These are phyloP conservation scores for Cataglyphis rosenhaueri DNA, from an alignment of 2,888 invertebrate genomes.

Conservation along the genomic window DNA sequence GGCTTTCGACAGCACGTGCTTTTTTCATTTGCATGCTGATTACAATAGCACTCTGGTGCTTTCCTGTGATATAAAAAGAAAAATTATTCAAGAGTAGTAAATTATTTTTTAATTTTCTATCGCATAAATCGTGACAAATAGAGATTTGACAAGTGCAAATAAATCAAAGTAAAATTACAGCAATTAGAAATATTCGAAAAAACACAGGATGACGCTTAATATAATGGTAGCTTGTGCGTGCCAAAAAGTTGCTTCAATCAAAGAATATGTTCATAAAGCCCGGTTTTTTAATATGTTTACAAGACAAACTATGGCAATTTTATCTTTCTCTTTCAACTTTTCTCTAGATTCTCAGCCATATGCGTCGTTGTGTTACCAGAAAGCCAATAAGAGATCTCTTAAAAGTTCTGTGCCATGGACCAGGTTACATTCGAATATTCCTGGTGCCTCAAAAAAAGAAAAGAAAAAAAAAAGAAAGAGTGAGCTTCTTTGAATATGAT, in stretches of 20 bases:
- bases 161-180: constrained; percentile 31
- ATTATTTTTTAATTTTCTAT: constrained; percentile 51
- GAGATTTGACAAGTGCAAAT: constrained; percentile 57
- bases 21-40: constrained; percentile 62
- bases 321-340: constrained; percentile 56
- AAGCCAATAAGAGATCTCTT: constrained; percentile 65
- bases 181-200: constrained; percentile 32
- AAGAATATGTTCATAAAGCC: constrained; percentile 56
- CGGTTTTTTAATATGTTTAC: constrained; percentile 47
- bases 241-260: constrained; percentile 72
- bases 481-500: constrained; percentile 58
- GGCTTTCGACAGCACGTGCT: constrained; percentile 71
- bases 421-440: constrained; percentile 60
- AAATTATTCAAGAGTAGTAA: constrained; percentile 61
- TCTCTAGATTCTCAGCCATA: constrained; percentile 65
- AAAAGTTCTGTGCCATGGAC: constrained; percentile 71
- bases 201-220: constrained; percentile 45
- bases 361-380: constrained; percentile 69
- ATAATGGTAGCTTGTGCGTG: constrained; percentile 71
- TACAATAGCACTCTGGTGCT: constrained; percentile 71
- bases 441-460: constrained; percentile 65
- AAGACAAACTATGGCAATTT: constrained; percentile 47
- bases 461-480: constrained; percentile 25
- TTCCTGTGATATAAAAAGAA: constrained; percentile 75
- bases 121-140: constrained; percentile 14